Conservation (phyloP, 2,113 vertebrate genomes). For the Camelus bactrianus region DNA sequence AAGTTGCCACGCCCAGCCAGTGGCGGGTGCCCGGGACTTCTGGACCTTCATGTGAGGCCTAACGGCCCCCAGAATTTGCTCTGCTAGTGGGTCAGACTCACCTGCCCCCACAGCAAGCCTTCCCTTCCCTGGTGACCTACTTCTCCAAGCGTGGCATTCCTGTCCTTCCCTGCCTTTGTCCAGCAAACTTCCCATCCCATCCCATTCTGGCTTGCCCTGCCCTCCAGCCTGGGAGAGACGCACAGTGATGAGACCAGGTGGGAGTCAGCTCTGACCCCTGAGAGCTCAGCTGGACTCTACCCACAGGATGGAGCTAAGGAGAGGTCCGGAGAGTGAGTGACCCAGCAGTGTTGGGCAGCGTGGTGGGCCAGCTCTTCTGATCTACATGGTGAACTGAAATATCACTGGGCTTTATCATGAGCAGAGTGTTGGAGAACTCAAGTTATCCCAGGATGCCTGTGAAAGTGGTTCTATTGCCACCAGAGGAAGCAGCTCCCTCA, state of each 20-base stretch:
- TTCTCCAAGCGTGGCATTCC: not conserved
- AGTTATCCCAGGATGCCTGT: not conserved
- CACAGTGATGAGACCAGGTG: not conserved
- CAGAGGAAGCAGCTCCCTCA: not conserved
- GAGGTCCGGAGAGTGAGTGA: not conserved
- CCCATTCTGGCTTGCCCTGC: not conserved
- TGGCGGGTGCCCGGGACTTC: conserved; percentile 41
- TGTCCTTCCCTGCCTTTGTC: not conserved
- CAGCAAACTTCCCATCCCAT: not conserved
- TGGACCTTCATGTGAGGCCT: conserved; percentile 70
- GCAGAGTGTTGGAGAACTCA: not conserved
- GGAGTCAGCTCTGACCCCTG: not conserved
- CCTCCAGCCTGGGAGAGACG: not conserved
- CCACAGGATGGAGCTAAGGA: not conserved
- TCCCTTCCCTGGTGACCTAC: not conserved
- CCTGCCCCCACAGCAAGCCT: not conserved
- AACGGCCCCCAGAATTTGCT: not conserved
- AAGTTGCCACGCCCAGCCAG: not conserved
- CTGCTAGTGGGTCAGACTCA: not conserved
- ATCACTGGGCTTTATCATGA: not conserved
- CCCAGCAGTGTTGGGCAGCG: accelerated
- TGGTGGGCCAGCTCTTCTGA: not conserved
- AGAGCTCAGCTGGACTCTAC: not conserved
- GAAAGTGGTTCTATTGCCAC: not conserved
- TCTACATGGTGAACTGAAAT: too few species aligned